Percentiles rank a stretch among this genome's conserved stretches.
These are phyloP conservation scores for Schrankia costaestrigalis DNA, from an alignment of 2,888 invertebrate species.

Conservation along the genomic window DNA sequence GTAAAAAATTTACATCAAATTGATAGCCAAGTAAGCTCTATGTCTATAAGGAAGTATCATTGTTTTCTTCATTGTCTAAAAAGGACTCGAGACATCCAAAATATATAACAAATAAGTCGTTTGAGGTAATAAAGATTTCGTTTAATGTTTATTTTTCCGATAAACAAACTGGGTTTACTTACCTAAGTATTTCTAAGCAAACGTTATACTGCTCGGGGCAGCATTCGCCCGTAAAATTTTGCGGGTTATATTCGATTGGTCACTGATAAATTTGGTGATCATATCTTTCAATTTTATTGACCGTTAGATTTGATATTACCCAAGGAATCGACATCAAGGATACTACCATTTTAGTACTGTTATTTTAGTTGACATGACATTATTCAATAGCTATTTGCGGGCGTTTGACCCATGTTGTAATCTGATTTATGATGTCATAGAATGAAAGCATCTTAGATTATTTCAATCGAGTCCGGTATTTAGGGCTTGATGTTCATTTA, in stretches of 20 bases:
- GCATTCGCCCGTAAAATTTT: slow-evolving; percentile 45
- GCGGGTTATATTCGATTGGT: slow-evolving; percentile 45
- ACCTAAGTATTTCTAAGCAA: slow-evolving; percentile 37
- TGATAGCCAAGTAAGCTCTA: too few relatives aligned
- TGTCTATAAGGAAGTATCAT: neutral
- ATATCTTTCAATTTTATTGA: slow-evolving; percentile 62
- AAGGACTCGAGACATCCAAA: neutral
- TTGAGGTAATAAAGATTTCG: slow-evolving; percentile 9
- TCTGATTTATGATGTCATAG: slow-evolving; percentile 21
- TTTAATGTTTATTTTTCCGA: slow-evolving; percentile 18
- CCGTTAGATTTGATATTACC: slow-evolving; percentile 55
- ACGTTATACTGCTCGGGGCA: slow-evolving; percentile 27
- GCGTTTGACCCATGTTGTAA: slow-evolving; percentile 16
- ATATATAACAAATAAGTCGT: slow-evolving; percentile 7
- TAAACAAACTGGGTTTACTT: slow-evolving; percentile 21
- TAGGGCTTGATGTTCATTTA: slow-evolving; percentile 14
- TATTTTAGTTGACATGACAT: slow-evolving; percentile 22
- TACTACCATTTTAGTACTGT: slow-evolving; percentile 15
- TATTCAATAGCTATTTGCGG: slow-evolving; percentile 16
- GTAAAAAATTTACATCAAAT: too few relatives aligned
- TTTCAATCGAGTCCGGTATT: slow-evolving; percentile 19
- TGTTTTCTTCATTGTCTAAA: slow-evolving; percentile 3
- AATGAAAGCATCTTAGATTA: slow-evolving; percentile 14
- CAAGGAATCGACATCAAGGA: slow-evolving; percentile 15
- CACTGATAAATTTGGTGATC: slow-evolving; percentile 54